Conservation (phyloP, 2,888 invertebrate species). For the Spilosoma lubricipeda region DNA sequence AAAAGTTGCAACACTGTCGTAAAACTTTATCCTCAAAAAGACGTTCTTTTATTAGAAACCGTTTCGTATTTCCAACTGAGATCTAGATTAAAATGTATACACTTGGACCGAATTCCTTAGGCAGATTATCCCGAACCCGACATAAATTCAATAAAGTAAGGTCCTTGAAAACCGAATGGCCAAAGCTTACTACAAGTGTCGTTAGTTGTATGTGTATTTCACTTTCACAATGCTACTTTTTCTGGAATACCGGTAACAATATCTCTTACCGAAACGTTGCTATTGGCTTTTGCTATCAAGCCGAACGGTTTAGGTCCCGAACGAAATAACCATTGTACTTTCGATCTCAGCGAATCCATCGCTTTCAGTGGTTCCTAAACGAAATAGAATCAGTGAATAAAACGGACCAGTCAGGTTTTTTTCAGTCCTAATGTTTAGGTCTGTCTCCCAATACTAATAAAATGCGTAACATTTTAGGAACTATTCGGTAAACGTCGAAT, state of each 20-base stretch:
- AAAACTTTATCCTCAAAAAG: background rate
- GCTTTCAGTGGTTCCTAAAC: background rate
- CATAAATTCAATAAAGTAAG: too few species aligned
- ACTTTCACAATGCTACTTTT: background rate
- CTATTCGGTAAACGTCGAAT: background rate
- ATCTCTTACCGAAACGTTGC: background rate
- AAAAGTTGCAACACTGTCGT: conserved; percentile 3
- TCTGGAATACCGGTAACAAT: background rate
- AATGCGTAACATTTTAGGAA: background rate
- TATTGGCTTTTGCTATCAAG: background rate
- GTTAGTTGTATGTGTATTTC: background rate
- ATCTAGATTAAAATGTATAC: background rate
- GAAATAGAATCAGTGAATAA: background rate
- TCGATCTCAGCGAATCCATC: background rate
- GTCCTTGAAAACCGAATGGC: background rate
- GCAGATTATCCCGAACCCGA: too few species aligned
- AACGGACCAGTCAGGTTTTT: background rate
- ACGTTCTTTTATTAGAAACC: background rate
- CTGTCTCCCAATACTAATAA: background rate
- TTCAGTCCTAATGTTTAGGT: background rate
- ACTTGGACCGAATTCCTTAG: background rate
- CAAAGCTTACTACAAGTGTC: background rate
- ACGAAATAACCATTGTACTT: background rate
- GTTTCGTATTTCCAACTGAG: background rate
- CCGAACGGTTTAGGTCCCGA: background rate